Base-by-base conservation (phyloP, 2,113 vertebrate genomes). In the Larimichthys polyactis region DNA sequence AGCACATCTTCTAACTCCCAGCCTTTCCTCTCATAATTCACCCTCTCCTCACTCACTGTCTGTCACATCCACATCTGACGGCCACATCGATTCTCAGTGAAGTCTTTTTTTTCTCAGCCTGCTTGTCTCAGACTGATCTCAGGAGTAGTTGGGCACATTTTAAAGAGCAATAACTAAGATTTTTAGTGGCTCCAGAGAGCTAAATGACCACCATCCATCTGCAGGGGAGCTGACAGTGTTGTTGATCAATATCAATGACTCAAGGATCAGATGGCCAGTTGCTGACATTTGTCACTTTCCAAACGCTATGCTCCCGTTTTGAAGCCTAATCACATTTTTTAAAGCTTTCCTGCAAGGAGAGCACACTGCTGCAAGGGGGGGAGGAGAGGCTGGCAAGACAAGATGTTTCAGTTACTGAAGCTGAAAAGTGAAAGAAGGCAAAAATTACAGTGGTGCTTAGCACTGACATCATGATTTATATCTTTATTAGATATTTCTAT, bases 181-280 rank as follows among this genome's bases (percentile, higher is more conserved):
- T 87, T 88, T 74, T 51, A 86, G 29, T 54, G 65, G 49, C 67
- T 70, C 62, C 72, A 1, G n/a, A 32, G 59, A 11, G 0, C 55
- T 73, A 81, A 90, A 86, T 89, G 89, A 69, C 82, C 63, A 46
- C 76, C 62, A 90, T 90, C 65, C 58, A 79, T 93, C 86, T 77
- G 69, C 49, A 36, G 40, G 7, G 20, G 40, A 40, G 75, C 63
- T 32, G 82, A 86, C 78, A 81, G 49, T 63, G 76, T 79, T 85
- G 79, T 80, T 89, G 84, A 87, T 91, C 90, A 79, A 90, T 87
- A 90, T 75, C 86, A 74, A 49, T 72, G 87, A 87, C 75, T 81
- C 29, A 11, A 85, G 70, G 59, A 84, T 89, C 70, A 84, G 81
- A 32, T 62, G 27, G 27, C 63, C 78, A 44, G 75, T 59, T 81